These are phyloP conservation scores for Percopsis omiscomaycus DNA, from an alignment of 2,797 vertebrate species.

Conservation along the genomic window DNA sequence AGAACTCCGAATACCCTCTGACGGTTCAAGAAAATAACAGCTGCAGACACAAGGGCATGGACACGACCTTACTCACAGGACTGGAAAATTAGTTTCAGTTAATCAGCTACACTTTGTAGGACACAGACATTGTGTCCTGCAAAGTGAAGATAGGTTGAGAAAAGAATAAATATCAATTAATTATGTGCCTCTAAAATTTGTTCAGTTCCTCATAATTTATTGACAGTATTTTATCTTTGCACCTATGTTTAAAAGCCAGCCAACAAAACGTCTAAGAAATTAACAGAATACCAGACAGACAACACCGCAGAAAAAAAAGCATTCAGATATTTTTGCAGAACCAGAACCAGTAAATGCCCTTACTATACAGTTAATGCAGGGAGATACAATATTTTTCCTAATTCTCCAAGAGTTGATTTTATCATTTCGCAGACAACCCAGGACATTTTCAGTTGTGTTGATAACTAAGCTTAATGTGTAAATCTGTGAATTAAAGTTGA, in stretches of 20 bases:
- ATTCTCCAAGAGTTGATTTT: too few relatives aligned
- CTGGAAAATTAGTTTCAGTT: slow-evolving; percentile 65
- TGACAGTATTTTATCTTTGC: slow-evolving; percentile 10
- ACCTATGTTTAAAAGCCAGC: background rate
- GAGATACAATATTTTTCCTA: too few relatives aligned
- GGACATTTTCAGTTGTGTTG: slow-evolving; percentile 11
- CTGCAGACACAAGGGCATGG: slow-evolving; percentile 31
- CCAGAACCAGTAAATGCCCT: background rate
- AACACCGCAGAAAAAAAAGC: background rate
- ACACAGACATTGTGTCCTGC: background rate
- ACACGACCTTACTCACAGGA: slow-evolving; percentile 43
- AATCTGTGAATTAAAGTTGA: slow-evolving; percentile 20
- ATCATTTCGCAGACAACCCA: background rate
- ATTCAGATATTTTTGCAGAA: background rate
- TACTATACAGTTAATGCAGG: too few relatives aligned
- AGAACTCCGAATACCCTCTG: slow-evolving; percentile 8
- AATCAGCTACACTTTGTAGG: slow-evolving; percentile 56
- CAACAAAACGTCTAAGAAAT: background rate
- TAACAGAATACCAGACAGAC: background rate
- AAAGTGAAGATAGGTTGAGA: background rate
- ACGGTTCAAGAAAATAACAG: slow-evolving; percentile 22
- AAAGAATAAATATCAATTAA: background rate
- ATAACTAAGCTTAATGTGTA: slow-evolving; percentile 19
- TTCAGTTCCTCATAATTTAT: background rate
- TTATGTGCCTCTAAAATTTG: too few relatives aligned